Evolutionary conservation across 2,888 invertebrate species (phyloP).

Genomic region (Adelphocoris suturalis): DNA sequence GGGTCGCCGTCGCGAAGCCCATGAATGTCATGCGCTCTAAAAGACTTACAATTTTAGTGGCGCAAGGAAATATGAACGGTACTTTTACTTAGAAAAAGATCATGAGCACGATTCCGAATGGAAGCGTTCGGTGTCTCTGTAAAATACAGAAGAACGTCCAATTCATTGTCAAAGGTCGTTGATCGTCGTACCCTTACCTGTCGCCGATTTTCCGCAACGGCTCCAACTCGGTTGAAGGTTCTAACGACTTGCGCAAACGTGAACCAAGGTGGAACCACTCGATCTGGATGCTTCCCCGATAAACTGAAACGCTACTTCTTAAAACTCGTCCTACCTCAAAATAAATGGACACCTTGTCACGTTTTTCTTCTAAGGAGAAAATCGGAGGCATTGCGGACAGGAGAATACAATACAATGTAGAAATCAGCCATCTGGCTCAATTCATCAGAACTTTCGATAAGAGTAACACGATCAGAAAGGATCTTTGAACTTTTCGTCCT

Average conservation of each 20-base stretch:
- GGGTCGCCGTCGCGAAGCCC: not conserved
- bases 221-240: slow-evolving; percentile 1
- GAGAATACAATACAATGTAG: not conserved
- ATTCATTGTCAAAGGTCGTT: slow-evolving; percentile 10
- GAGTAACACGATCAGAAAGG: no score
- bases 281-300: not conserved
- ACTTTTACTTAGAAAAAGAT: not conserved
- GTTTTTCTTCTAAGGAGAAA: not conserved
- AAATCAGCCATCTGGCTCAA: not conserved
- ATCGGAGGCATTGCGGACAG: not conserved
- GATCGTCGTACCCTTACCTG: not conserved
- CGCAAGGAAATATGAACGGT: not conserved
- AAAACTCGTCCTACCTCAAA: not conserved
- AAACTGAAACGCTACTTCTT: not conserved
- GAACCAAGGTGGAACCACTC: not conserved
- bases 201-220: not conserved
- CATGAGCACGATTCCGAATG: not conserved
- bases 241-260: not conserved
- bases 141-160: slow-evolving; percentile 19
- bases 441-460: no score
- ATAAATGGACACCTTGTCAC: not conserved
- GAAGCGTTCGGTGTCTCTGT: slow-evolving; percentile 11
- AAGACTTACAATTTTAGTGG: not conserved
- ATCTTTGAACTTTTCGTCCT: no score
- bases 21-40: not conserved